A percentile compares a stretch with the other conserved stretches of the same genome.
phyloP scores from a whole-genome alignment of 2,113 vertebrate species.

The Gopherus evgoodei region DNA sequence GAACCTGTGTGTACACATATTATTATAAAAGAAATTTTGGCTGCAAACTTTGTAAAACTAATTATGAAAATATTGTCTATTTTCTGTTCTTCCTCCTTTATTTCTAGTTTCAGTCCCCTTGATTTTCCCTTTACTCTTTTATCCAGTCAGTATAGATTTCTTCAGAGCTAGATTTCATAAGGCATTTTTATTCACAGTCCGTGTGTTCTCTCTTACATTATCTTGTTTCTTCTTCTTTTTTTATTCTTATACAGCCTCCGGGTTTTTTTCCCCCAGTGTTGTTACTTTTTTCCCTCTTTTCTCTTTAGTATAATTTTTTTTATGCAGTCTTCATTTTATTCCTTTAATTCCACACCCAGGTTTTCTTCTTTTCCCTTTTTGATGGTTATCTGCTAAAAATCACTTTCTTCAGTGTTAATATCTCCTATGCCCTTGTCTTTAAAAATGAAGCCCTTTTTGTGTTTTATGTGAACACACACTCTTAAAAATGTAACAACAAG shows the following conservation, averaged over 20 bases:
- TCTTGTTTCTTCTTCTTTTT: background rate
- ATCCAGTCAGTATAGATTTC: background rate
- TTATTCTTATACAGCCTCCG: background rate
- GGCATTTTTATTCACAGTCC: background rate
- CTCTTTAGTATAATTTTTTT: background rate
- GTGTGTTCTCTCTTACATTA: background rate
- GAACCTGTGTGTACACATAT: accelerated
- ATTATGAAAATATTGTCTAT: background rate
- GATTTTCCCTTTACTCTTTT: background rate
- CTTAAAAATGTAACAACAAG: background rate
- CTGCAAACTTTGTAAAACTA: background rate
- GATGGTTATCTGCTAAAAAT: background rate
- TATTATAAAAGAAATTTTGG: accelerated
- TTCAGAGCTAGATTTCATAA: background rate
- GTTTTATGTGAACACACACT: background rate
- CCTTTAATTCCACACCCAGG: background rate
- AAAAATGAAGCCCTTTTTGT: background rate
- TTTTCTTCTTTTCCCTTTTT: background rate
- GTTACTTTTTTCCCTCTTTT: background rate
- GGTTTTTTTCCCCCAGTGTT: background rate
- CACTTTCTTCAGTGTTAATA: background rate
- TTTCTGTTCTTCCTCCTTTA: background rate
- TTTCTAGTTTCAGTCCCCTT: background rate
- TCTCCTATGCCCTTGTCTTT: background rate
- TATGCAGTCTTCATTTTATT: background rate